phyloP scores from a whole-genome alignment of 2,113 vertebrate genomes.

The Terrapene triunguis region DNA sequence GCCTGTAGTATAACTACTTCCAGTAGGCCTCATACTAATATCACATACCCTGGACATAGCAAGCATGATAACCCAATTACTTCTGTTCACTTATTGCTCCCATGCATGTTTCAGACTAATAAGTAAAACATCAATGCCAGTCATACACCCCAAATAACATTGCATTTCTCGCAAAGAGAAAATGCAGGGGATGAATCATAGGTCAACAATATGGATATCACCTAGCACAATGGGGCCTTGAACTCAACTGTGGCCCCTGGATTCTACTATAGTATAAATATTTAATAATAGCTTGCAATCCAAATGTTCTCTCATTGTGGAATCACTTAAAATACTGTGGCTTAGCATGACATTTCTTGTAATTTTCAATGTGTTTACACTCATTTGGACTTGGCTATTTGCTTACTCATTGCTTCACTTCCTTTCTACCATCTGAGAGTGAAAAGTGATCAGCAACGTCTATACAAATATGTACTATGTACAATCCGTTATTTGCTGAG shows the following conservation, averaged over 20 bases:
- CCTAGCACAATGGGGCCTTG: neutral
- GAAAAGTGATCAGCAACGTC: neutral
- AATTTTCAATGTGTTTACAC: slow-evolving; percentile 19
- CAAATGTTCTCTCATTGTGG: neutral
- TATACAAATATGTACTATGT: neutral
- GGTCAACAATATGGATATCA: neutral
- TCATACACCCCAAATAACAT: neutral
- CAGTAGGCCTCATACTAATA: neutral
- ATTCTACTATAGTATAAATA: neutral
- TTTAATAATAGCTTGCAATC: neutral
- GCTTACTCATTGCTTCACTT: slow-evolving; percentile 19
- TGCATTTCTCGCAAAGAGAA: neutral
- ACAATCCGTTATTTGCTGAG: neutral
- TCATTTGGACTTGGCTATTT: slow-evolving; percentile 22
- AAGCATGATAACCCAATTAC: neutral
- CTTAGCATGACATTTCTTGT: neutral
- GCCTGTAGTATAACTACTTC: neutral
- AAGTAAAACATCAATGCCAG: neutral
- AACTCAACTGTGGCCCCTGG: neutral
- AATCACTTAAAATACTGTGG: neutral
- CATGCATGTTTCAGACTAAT: neutral
- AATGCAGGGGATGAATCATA: neutral
- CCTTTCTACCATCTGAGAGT: neutral
- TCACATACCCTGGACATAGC: neutral
- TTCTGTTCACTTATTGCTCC: neutral